Evolutionary conservation across 2,113 vertebrate species (phyloP).

Genomic region (Nanorana parkeri): DNA sequence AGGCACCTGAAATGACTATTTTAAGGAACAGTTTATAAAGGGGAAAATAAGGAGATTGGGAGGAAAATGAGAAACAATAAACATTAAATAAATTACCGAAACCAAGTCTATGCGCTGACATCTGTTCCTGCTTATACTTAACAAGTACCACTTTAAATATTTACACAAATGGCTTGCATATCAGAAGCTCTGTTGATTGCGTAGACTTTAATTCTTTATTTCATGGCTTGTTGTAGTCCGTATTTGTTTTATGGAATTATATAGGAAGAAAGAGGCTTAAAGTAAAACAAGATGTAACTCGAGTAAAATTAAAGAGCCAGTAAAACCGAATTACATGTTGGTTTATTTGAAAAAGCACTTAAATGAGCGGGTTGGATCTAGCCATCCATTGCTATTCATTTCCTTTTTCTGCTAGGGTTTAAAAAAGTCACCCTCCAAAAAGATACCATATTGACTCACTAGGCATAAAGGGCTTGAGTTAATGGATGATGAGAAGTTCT

Average conservation of each 20-base stretch:
- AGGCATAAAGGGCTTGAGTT: no score
- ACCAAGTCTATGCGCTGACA: constrained; percentile 33
- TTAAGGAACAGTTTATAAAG: constrained; percentile 36
- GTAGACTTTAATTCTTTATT: constrained; percentile 45
- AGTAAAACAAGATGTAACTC: constrained; percentile 13
- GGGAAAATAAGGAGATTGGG: constrained; percentile 39
- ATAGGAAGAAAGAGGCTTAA: constrained; percentile 1
- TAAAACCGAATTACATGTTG: neutral
- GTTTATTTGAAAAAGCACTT: no score
- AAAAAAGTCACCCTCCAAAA: no score
- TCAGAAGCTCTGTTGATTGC: constrained; percentile 50
- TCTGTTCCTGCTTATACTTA: constrained; percentile 54
- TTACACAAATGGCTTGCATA: constrained; percentile 51
- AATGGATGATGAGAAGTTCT: no score
- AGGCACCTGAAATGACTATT: constrained; percentile 51
- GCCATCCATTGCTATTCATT: no score
- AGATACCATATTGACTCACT: no score
- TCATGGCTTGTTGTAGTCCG: constrained; percentile 43
- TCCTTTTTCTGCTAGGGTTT: no score
- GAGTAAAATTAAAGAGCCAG: neutral
- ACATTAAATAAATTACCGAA: constrained; percentile 54
- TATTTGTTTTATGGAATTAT: constrained; percentile 51
- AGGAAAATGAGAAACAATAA: constrained; percentile 50
- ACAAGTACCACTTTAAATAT: constrained; percentile 59
- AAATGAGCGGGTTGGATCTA: no score